phyloP scores from a whole-genome alignment of 2,888 invertebrate species.

The Tryphoninae sp. region DNA sequence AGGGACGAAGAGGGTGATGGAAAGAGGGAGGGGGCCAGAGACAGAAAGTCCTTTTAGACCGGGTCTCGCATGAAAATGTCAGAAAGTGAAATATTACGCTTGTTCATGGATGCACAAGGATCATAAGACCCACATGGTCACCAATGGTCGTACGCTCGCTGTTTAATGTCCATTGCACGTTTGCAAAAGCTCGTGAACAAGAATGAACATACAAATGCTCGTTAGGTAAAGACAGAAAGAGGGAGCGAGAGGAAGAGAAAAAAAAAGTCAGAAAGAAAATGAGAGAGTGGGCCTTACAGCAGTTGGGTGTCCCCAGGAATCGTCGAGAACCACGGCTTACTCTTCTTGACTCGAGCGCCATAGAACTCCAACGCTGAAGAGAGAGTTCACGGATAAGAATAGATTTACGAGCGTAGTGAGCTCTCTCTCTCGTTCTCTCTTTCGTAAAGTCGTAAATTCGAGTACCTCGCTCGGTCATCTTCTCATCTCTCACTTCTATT shows the following conservation, averaged over 20 bases:
- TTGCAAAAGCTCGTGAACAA: conserved; percentile 3
- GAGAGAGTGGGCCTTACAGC: conserved; percentile 36
- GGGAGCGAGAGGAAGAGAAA: background rate
- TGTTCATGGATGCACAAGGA: background rate
- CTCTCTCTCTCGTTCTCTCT: conserved; percentile 7
- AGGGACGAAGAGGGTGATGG: background rate
- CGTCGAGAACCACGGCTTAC: conserved; percentile 34
- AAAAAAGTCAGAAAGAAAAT: background rate
- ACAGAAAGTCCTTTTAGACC: background rate
- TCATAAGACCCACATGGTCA: conserved; percentile 4
- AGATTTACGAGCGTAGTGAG: conserved; percentile 54
- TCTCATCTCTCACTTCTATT: conserved; percentile 40
- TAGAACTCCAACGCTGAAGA: conserved; percentile 21
- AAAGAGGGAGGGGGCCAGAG: background rate
- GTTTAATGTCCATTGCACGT: conserved; percentile 10
- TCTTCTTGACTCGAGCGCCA: conserved; percentile 29
- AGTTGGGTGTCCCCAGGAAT: conserved; percentile 46
- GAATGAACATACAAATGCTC: background rate
- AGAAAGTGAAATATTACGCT: conserved; percentile 25
- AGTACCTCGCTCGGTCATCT: conserved; percentile 9
- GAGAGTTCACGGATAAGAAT: conserved; percentile 55
- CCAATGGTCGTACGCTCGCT: background rate
- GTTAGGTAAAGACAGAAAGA: background rate
- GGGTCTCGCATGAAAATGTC: conserved; percentile 12
- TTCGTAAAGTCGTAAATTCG: conserved; percentile 49